These are phyloP conservation scores for Ptychobarbus kaznakovi DNA, from an alignment of 2,797 vertebrate species.

Conservation along the genomic window DNA sequence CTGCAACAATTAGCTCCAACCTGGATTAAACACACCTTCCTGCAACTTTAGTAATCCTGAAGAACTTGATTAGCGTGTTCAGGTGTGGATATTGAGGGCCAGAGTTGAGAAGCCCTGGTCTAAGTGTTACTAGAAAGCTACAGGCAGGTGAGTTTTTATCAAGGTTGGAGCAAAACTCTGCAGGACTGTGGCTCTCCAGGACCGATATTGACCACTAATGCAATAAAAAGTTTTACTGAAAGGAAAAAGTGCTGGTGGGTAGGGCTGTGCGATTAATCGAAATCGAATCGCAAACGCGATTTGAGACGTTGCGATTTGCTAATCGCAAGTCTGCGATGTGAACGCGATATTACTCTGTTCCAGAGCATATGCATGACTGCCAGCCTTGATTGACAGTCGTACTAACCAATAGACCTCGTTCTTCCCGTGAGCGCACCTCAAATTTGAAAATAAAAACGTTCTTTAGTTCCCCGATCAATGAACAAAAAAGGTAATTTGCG, in stretches of 20 bases:
- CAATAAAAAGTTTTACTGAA: background rate
- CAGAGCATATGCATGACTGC: no score
- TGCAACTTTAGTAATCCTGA: background rate
- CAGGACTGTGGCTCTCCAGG: background rate
- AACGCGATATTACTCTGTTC: no score
- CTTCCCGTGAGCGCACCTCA: no score
- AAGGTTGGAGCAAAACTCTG: background rate
- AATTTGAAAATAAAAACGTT: no score
- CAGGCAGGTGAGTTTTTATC: background rate
- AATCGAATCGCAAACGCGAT: no score
- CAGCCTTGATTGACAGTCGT: no score
- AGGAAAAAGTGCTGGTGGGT: background rate
- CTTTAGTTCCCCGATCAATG: no score
- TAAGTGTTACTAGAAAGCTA: background rate
- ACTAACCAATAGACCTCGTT: no score
- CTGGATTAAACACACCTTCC: background rate
- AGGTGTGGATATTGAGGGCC: background rate
- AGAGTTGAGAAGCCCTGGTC: background rate
- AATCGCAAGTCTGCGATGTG: no score
- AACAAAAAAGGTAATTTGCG: no score
- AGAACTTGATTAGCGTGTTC: background rate
- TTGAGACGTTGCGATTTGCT: no score
- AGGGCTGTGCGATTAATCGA: no score
- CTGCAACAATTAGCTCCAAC: background rate
- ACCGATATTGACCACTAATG: background rate